Base-by-base conservation (phyloP, 1,140 invertebrate species). In the Drosophila triauraria region DNA sequence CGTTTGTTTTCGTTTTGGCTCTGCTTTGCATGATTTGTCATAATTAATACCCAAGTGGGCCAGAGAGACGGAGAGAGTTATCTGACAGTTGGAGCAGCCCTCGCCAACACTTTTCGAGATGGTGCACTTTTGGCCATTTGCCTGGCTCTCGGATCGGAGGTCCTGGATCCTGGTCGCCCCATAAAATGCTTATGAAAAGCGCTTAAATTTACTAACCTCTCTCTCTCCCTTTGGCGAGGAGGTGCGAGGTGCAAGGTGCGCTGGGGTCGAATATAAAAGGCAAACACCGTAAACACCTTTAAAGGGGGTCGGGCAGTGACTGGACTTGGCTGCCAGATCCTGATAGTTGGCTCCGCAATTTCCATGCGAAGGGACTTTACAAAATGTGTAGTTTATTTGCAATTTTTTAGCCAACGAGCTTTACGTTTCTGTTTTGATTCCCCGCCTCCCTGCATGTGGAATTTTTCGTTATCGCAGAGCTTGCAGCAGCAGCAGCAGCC, bases 381-480 rank as follows among this genome's bases (percentile, higher is more conserved):
- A 83, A 83, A 83, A 83, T 88, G 76, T 86, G 80, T 88, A 86
- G 83, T 86, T 86, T 86, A 86, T 86, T 86, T 86, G 83, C 83
- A 83, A 87, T 86, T 86, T 86, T 86, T 88, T 88, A 86, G 84
- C 84, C 84, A 86, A 88, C 82, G 80, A 83, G 82, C 78, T 84
- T 84, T 84, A 69, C 82, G 75, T 84, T 84, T 84, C 79, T 84
- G 77, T 79, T 83, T 78, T 82, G 76, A 59, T 63, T 58, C 65
- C 65, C 51, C 40, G 42, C 44, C 25, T 23, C 13, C 53, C 47
- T 74, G 84, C 74, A 84, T 88, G 78, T 88, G 85, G 67, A 83
- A 88, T 88, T 88, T 56, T 86, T 83, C 76, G 84, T 88, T 88
- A 88, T 88, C 84, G 85, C 80, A 82, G 63, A 62, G 67, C 76